phyloP scores from a whole-genome alignment of 2,888 invertebrate species.

The Dioctria linearis region DNA sequence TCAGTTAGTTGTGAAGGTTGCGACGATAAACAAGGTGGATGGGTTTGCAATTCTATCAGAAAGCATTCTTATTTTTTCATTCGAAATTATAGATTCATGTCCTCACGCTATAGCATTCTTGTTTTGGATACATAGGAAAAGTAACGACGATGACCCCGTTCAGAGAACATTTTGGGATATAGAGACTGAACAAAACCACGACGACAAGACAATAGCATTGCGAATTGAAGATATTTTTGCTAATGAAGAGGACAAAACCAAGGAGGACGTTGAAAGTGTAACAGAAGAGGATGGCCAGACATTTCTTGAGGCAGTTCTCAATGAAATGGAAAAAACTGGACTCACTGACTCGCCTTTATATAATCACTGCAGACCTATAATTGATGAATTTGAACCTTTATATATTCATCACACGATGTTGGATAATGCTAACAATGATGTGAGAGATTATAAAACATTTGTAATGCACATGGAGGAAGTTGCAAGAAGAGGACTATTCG shows the following conservation, averaged over 20 bases:
- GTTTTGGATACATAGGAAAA: slow-evolving; percentile 67
- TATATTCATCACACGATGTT: slow-evolving; percentile 68
- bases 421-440: slow-evolving; percentile 65
- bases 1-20: slow-evolving; percentile 65
- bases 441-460: slow-evolving; percentile 65
- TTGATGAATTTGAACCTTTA: slow-evolving; percentile 68
- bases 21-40: slow-evolving; percentile 59
- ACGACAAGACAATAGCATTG: slow-evolving; percentile 59
- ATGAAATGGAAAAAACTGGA: slow-evolving; percentile 66
- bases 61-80: neutral
- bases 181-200: slow-evolving; percentile 63
- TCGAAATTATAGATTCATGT: slow-evolving; percentile 63
- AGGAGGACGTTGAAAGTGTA: slow-evolving; percentile 63
- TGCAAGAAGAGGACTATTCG: slow-evolving; percentile 66
- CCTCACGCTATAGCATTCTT: slow-evolving; percentile 66
- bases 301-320: slow-evolving; percentile 66
- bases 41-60: neutral
- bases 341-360: slow-evolving; percentile 66
- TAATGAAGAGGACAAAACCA: slow-evolving; percentile 64
- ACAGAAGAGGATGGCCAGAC: slow-evolving; percentile 63
- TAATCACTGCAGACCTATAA: slow-evolving; percentile 65
- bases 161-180: slow-evolving; percentile 67
- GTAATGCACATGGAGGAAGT: slow-evolving; percentile 67
- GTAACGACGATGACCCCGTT: slow-evolving; percentile 61
- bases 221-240: slow-evolving; percentile 61